Evolutionary conservation across 2,888 invertebrate genomes (phyloP), one percentile per base, ranked within the genome.

Genomic region (Iphiclides podalirius): DNA sequence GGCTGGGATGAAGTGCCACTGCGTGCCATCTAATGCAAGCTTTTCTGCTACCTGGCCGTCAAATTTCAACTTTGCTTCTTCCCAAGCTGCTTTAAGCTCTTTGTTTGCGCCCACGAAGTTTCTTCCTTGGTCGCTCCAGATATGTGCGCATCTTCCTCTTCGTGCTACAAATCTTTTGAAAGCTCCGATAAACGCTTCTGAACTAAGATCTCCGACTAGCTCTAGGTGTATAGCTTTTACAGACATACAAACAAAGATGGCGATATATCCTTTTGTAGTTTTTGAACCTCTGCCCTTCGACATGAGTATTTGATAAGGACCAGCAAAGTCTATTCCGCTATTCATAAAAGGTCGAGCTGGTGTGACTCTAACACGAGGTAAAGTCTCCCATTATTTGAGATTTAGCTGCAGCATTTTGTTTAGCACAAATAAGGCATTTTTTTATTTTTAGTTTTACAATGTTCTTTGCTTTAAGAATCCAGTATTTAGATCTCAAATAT

Each of bases 371-470:
- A 15, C 45, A 7, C 31, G 17, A 7, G 63, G 66, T 39, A 61
- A 50, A 28, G n/a, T 65, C 57, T 11, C 63, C 65, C 63, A 64
- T 67, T 0, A 64, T 35, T 40, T 64, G 63, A 1, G 41, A 41
- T 42, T 47, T 50, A 1, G 44, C n/a, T 8, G 14, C 23, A 7
- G 60, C 63, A 12, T 40, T 56, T 7, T 52, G 46, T 23, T 52
- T 50, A 1, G 57, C 53, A 52, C 64, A 65, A 4, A 20, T 20
- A 20, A 20, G 6, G 6, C 20, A 20, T 6, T 20, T 20, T 4
- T 20, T 3, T 3, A 20, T 20, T 3, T 20, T 4, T 20, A 3
- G 3, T 6, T 20, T 20, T 20, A 20, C 20, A 3, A 6, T 20
- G 26, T 33, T 40, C 23, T 55, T 58, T 1, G 39, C 23, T 0